A percentile compares a stretch with the other conserved stretches of the same genome.
phyloP scores from a whole-genome alignment of 2,797 vertebrate genomes.

The Gymnoscopelus microlampas region DNA sequence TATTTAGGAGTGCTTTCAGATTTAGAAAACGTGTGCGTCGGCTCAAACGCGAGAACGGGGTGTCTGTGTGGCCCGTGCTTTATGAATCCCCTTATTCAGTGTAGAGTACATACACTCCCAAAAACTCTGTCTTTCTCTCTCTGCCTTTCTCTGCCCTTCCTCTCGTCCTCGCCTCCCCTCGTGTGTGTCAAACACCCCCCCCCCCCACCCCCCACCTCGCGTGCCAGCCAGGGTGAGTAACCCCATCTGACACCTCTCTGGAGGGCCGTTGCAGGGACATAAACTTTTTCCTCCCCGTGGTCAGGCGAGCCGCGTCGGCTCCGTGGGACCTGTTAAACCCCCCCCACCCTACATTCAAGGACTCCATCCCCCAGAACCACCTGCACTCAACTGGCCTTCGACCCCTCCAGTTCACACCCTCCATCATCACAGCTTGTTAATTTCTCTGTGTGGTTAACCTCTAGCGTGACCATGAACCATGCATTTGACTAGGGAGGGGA shows the following conservation, averaged over 20 bases:
- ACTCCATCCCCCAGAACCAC: conserved; percentile 68
- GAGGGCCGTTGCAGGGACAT: conserved; percentile 45
- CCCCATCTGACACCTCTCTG: conserved; percentile 70
- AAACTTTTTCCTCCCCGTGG: conserved; percentile 45
- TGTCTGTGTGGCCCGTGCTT: conserved; percentile 46
- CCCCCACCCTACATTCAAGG: conserved; percentile 52
- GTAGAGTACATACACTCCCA: conserved; percentile 22
- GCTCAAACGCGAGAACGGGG: too few relatives aligned
- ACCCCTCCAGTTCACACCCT: conserved; percentile 54
- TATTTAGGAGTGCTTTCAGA: background rate
- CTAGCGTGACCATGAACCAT: conserved; percentile 54
- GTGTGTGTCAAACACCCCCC: background rate
- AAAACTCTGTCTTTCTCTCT: background rate
- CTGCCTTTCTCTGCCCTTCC: background rate
- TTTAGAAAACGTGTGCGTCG: background rate
- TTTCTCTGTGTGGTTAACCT: conserved; percentile 74
- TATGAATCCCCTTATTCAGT: conserved; percentile 51
- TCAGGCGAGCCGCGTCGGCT: conserved; percentile 35
- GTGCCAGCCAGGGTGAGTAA: conserved; percentile 45
- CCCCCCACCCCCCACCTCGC: background rate
- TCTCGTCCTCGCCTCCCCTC: background rate
- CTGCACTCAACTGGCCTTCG: conserved; percentile 56
- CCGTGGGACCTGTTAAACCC: conserved; percentile 66
- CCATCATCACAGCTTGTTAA: conserved; percentile 76
- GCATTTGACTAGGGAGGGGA: conserved; percentile 42